phyloP scores from a whole-genome alignment of 2,113 vertebrate species.

The Labrus mixtus region DNA sequence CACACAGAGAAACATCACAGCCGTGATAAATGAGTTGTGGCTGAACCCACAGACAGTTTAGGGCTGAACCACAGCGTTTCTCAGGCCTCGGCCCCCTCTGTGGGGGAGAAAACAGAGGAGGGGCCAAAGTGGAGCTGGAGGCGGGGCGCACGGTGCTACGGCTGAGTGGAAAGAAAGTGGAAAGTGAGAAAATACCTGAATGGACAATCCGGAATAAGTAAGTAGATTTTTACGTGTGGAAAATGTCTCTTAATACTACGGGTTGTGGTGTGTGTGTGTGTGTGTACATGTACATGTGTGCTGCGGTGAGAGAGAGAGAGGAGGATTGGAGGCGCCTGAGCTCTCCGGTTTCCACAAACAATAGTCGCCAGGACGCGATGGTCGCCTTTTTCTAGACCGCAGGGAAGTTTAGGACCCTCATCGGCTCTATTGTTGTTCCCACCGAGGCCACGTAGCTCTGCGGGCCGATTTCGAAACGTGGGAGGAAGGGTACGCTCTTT shows the following conservation, averaged over 20 bases:
- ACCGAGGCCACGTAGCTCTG: conserved; percentile 57
- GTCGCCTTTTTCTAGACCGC: conserved; percentile 55
- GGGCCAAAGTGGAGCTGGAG: conserved; percentile 54
- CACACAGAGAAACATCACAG: conserved; percentile 13
- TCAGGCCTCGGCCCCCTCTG: not conserved
- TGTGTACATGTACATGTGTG: too few species aligned
- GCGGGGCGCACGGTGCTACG: conserved; percentile 71
- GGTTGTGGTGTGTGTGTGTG: not conserved
- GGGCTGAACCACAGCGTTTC: conserved; percentile 11
- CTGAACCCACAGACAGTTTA: not conserved
- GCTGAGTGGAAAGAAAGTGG: conserved; percentile 78
- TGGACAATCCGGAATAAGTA: conserved; percentile 73
- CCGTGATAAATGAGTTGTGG: not conserved
- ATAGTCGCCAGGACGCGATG: conserved; percentile 74
- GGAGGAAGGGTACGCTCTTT: not conserved
- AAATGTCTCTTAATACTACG: not conserved
- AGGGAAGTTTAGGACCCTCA: conserved; percentile 68
- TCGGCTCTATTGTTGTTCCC: conserved; percentile 58
- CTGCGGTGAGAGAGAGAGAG: not conserved
- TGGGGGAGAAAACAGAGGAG: conserved; percentile 35
- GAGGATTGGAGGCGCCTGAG: conserved; percentile 37
- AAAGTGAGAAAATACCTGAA: conserved; percentile 82
- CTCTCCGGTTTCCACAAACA: conserved; percentile 74
- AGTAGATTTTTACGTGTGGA: conserved; percentile 40
- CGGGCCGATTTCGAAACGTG: not conserved